A percentile compares a stretch with the other conserved stretches of the same genome.
Evolutionary conservation across 2,888 invertebrate species (phyloP).

Genomic region (Melangyna quadrimaculata): DNA sequence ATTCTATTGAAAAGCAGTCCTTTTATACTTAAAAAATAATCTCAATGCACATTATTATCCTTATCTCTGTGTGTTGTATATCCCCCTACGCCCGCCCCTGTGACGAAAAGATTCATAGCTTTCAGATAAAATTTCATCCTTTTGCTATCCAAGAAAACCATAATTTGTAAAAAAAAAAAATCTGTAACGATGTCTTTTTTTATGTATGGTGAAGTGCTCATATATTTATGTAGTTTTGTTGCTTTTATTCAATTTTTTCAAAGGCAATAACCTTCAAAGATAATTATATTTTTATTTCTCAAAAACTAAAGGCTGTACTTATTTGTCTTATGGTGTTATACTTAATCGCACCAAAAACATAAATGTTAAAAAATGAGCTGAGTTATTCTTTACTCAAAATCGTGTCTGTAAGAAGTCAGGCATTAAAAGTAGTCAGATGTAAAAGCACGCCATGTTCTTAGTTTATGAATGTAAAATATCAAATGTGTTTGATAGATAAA

Average conservation of each 20-base stretch:
- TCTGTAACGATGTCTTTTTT: background rate
- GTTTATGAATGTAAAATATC: too few relatives aligned
- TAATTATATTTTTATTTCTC: background rate
- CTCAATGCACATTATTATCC: background rate
- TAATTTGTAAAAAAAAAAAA: background rate
- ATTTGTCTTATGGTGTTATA: too few relatives aligned
- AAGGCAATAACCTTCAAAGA: background rate
- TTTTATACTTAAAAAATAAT: background rate
- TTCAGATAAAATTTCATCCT: background rate
- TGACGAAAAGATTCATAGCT: background rate
- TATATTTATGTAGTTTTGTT: background rate
- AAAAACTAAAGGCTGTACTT: background rate
- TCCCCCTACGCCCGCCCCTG: background rate
- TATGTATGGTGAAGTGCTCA: background rate
- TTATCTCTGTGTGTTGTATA: background rate
- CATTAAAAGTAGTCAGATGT: too few relatives aligned
- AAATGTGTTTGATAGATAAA: too few relatives aligned
- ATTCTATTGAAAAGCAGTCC: background rate
- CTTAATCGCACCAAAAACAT: too few relatives aligned
- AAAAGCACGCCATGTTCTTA: too few relatives aligned
- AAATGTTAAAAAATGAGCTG: too few relatives aligned
- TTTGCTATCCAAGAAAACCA: background rate
- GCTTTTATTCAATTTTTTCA: background rate
- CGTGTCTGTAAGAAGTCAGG: too few relatives aligned
- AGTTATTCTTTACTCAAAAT: too few relatives aligned